phyloP scores from a whole-genome alignment of 1,140 invertebrate species.

The Apis florea region DNA sequence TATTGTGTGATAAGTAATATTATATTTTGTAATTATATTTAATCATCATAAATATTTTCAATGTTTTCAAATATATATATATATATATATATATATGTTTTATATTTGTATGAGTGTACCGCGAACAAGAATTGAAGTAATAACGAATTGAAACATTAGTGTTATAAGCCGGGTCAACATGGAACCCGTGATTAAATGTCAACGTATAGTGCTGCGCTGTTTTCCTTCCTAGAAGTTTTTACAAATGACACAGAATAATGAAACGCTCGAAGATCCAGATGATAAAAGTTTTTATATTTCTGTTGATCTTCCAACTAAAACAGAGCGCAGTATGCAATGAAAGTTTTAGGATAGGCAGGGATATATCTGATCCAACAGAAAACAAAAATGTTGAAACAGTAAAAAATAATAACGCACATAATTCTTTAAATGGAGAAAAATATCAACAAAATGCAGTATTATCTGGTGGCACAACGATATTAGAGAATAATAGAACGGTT shows the following conservation, averaged over 20 bases:
- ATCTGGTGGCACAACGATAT: background rate
- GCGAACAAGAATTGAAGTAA: slow-evolving; percentile 31
- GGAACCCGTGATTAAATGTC: slow-evolving; percentile 41
- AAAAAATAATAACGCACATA: slow-evolving; percentile 6
- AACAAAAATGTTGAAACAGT: background rate
- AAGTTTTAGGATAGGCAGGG: slow-evolving; percentile 50
- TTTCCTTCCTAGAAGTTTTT: slow-evolving; percentile 34
- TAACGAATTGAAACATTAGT: slow-evolving; percentile 16
- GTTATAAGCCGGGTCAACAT: slow-evolving; percentile 50
- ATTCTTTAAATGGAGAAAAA: background rate
- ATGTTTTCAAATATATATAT: background rate
- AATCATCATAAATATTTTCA: slow-evolving; percentile 11
- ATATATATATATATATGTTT: background rate
- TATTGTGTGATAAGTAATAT: no score
- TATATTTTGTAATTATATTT: slow-evolving; percentile 30
- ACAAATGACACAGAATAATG: slow-evolving; percentile 67
- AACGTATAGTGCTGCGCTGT: slow-evolving; percentile 25
- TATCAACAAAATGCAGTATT: slow-evolving; percentile 13
- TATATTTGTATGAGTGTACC: background rate
- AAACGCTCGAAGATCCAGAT: slow-evolving; percentile 68
- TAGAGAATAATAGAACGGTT: slow-evolving; percentile 26
- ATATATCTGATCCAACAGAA: background rate
- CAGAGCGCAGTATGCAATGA: slow-evolving; percentile 62
- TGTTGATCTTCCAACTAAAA: slow-evolving; percentile 65
- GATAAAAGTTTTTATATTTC: slow-evolving; percentile 67